These are phyloP conservation scores for Chionoecetes opilio DNA, from an alignment of 1,140 invertebrate genomes.

Conservation along the genomic window DNA sequence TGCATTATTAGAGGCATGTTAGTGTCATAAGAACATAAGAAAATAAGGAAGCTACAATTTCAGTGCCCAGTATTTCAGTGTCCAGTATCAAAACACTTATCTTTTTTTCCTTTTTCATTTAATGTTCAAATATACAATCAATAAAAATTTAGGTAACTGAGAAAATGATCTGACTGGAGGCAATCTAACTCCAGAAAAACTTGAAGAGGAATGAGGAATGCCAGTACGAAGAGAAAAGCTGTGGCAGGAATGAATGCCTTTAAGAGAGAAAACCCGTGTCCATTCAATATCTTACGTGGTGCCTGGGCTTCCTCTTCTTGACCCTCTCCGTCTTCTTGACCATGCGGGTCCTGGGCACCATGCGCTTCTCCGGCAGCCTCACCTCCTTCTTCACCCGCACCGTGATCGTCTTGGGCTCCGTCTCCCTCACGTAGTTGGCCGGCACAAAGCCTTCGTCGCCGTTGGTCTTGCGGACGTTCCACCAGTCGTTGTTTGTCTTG, in stretches of 20 bases:
- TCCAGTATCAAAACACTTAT: no score
- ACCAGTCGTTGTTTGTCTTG: slow-evolving; percentile 99
- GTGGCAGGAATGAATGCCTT: no score
- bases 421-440: slow-evolving; percentile 97
- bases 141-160: no score
- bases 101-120: no score
- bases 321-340: slow-evolving; percentile 92
- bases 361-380: slow-evolving; percentile 91
- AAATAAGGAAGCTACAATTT: neutral
- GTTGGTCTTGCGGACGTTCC: slow-evolving; percentile 96
- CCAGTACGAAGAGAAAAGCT: no score
- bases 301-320: slow-evolving; percentile 83
- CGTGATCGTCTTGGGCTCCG: slow-evolving; percentile 93
- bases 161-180: no score
- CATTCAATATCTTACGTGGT: slow-evolving; percentile 80
- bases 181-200: no score
- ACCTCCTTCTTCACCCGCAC: slow-evolving; percentile 93
- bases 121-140: no score
- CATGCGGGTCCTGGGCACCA: slow-evolving; percentile 95
- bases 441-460: slow-evolving; percentile 98
- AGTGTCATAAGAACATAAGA: neutral
- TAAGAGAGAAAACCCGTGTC: neutral
- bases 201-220: no score
- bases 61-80: no score
- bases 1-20: slow-evolving; percentile 83